Evolutionary conservation across 2,888 invertebrate species (phyloP).

Genomic region (Rosalia funebris): DNA sequence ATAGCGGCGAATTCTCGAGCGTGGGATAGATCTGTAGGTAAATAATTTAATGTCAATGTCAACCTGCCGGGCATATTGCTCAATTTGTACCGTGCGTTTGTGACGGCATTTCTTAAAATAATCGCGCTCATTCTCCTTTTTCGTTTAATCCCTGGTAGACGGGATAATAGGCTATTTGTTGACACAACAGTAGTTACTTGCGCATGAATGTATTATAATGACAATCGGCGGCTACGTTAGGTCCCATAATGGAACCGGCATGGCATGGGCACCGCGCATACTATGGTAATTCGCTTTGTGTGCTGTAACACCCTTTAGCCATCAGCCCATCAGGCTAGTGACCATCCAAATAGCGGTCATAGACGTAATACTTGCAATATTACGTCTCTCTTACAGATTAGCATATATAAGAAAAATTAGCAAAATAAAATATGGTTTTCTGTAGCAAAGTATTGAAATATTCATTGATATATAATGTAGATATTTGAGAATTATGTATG

Average conservation of each 20-base stretch:
- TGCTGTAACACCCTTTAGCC: no score
- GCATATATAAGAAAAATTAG: no score
- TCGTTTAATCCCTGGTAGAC: slow-evolving; percentile 35
- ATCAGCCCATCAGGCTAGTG: no score
- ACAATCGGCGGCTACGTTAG: not conserved
- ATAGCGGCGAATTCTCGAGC: slow-evolving; percentile 23
- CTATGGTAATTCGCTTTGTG: no score
- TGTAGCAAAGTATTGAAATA: no score
- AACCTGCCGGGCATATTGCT: slow-evolving; percentile 42
- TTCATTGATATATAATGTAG: no score
- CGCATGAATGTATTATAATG: not conserved
- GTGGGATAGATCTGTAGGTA: slow-evolving; percentile 46
- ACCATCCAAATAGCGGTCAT: no score
- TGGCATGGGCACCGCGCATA: no score
- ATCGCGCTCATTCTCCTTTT: slow-evolving; percentile 39
- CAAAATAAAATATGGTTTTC: no score
- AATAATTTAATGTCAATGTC: slow-evolving; percentile 49
- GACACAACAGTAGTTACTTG: slow-evolving; percentile 19
- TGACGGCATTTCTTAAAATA: slow-evolving; percentile 50
- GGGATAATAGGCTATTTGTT: slow-evolving; percentile 29
- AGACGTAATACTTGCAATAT: no score
- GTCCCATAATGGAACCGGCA: not conserved
- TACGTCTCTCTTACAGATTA: no score
- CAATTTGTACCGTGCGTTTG: slow-evolving; percentile 40
- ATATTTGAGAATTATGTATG: no score